Base-by-base conservation (phyloP, 2,113 vertebrate genomes). In the Isichthys henryi region DNA sequence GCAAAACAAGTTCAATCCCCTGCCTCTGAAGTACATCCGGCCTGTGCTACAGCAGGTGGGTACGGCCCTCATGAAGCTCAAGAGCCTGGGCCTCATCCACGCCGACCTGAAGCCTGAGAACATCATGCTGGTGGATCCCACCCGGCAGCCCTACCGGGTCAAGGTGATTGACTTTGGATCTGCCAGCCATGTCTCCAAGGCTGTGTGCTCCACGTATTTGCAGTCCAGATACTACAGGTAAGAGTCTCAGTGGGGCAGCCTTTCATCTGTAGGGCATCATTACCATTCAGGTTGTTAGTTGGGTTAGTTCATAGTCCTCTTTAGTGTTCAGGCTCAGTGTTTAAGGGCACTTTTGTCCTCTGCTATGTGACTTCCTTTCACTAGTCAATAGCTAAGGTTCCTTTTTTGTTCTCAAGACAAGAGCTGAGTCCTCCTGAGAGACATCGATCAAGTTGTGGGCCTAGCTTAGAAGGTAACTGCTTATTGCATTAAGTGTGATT, bases 121-220 rank as follows among this genome's bases (percentile, higher is more conserved):
- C 96, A 99, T 99, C 96, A 99, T 99, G 98, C 95, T 99, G 86
- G 98, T 99, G 89, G 98, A 99, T 91, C 98, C 98, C 2, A 96
- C 97, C 84, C 96, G 98, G 89, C 98, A 99, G 88, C 98, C 98
- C 0, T 99, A 99, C 93, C 95, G 98, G 91, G 98, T 99, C 90
- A 99, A 99, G 94, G 98, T 99, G 95, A 99, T 99, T 49, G 98
- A 99, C 96, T 99, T 99, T 7, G 98, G 98, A 89, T 99, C 98
- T 15, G 98, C 98, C 91, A 99, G 98, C 91, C 98, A 99, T 2
- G 98, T 99, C 92, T 99, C 98, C 92, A 99, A 99, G 96, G 98
- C 98, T 0, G 98, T 99, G 92, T 99, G 98, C 92, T 99, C 98
- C 90, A 99, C 98, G 19, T 99, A 99, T 93, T 95, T 99, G 92